A percentile compares a stretch with the other conserved stretches of the same genome.
phyloP scores from a whole-genome alignment of 2,113 vertebrate species.

The Picathartes gymnocephalus region DNA sequence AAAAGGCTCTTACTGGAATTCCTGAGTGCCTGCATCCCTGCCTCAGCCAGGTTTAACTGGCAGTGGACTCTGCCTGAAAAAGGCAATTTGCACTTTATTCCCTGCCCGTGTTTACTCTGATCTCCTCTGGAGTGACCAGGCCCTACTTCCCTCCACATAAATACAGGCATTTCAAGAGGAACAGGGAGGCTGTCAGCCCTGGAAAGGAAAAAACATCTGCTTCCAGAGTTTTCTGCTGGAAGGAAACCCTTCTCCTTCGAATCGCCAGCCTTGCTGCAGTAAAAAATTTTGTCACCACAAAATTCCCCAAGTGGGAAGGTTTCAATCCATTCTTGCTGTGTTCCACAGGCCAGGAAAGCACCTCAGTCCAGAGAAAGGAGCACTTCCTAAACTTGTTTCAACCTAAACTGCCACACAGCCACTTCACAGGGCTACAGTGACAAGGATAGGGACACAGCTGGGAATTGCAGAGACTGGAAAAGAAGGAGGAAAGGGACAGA shows the following conservation, averaged over 20 bases:
- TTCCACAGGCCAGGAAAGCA: neutral
- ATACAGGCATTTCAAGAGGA: neutral
- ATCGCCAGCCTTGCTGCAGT: neutral
- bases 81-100: neutral
- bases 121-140: neutral
- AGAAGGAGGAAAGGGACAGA: neutral
- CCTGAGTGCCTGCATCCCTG: fast-evolving
- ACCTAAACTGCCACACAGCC: neutral
- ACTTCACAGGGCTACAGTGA: neutral
- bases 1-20: neutral
- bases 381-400: neutral
- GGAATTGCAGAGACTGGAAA: neutral
- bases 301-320: neutral
- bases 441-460: neutral
- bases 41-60: neutral
- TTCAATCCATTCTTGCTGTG: neutral
- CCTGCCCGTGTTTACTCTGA: neutral
- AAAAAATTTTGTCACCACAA: neutral
- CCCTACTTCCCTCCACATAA: neutral
- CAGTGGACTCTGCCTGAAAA: neutral
- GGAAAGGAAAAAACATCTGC: neutral
- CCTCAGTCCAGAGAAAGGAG: neutral
- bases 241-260: neutral
- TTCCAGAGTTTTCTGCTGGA: neutral
- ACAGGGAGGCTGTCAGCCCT: neutral